Evolutionary conservation across 1,140 invertebrate species (phyloP).

Genomic region (Drosophila lacertosa): DNA sequence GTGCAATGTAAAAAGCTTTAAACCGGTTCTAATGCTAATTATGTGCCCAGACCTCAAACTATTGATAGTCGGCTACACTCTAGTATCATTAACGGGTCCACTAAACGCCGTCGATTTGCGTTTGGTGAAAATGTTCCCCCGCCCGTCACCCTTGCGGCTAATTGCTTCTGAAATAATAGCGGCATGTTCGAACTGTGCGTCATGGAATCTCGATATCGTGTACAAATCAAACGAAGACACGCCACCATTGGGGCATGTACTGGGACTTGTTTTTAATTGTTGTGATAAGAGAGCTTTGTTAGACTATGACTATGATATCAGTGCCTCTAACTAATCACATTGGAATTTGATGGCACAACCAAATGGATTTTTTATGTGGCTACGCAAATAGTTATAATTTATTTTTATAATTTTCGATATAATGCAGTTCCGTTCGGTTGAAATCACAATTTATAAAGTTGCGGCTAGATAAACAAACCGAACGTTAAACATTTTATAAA

Average conservation of each 20-base stretch:
- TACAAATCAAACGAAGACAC: slow-evolving; percentile 2
- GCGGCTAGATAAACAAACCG: too few species aligned
- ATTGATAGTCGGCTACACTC: not conserved
- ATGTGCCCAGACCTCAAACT: not conserved
- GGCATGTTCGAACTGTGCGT: slow-evolving; percentile 4
- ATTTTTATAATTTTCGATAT: too few species aligned
- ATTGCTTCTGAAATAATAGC: not conserved
- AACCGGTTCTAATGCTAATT: slow-evolving; percentile 37
- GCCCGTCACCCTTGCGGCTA: not conserved
- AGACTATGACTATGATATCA: slow-evolving; percentile 15
- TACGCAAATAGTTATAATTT: too few species aligned
- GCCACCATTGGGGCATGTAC: not conserved
- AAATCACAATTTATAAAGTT: too few species aligned
- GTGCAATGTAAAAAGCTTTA: slow-evolving; percentile 15
- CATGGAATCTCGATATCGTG: slow-evolving; percentile 5
- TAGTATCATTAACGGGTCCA: not conserved
- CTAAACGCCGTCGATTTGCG: not conserved
- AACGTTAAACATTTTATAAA: too few species aligned
- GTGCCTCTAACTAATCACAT: slow-evolving; percentile 1
- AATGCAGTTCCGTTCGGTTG: too few species aligned
- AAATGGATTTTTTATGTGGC: not conserved
- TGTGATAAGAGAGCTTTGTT: slow-evolving; percentile 12
- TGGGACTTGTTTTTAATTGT: not conserved
- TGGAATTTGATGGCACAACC: not conserved
- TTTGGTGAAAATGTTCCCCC: too few species aligned